Conservation (phyloP, 92 coral and sea anemone genomes). For the Epizoanthus rinbou region DNA sequence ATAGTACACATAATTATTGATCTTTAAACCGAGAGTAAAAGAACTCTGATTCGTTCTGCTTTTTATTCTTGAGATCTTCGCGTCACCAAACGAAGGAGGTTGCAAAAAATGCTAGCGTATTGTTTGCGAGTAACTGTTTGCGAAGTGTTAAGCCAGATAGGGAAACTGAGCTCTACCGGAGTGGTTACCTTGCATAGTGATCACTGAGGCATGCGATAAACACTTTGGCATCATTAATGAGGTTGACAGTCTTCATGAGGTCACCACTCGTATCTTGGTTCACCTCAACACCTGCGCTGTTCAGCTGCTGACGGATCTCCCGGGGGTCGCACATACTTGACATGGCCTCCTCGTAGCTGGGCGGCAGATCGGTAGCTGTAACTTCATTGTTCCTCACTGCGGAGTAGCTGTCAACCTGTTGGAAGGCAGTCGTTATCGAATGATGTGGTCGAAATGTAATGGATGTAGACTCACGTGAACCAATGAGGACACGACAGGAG, state of each 20-base stretch:
- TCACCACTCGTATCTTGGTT: slow-evolving; percentile 57
- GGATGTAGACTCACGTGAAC: no score
- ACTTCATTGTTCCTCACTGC: slow-evolving; percentile 81
- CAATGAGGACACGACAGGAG: no score
- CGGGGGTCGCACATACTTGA: slow-evolving; percentile 52
- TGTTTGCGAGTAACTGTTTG: no score
- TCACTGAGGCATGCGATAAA: slow-evolving; percentile 92
- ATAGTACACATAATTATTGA: no score
- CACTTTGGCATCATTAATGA: slow-evolving; percentile 81
- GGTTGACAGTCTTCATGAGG: slow-evolving; percentile 67
- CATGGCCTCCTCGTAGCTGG: slow-evolving; percentile 76
- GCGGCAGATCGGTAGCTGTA: slow-evolving; percentile 53
- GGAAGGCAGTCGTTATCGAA: neutral
- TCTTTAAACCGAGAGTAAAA: no score
- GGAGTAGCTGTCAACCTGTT: slow-evolving; percentile 71
- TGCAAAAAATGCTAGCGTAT: no score
- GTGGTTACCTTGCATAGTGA: slow-evolving; percentile 87
- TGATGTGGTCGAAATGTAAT: no score
- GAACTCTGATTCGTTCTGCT: no score
- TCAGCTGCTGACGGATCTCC: slow-evolving; percentile 66
- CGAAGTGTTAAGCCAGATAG: no score
- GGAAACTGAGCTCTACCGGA: no score
- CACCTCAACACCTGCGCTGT: slow-evolving; percentile 65
- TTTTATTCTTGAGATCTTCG: no score
- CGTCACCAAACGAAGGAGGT: no score